These are phyloP conservation scores for Nasonia giraulti DNA, from an alignment of 1,140 invertebrate genomes.

Conservation along the genomic window DNA sequence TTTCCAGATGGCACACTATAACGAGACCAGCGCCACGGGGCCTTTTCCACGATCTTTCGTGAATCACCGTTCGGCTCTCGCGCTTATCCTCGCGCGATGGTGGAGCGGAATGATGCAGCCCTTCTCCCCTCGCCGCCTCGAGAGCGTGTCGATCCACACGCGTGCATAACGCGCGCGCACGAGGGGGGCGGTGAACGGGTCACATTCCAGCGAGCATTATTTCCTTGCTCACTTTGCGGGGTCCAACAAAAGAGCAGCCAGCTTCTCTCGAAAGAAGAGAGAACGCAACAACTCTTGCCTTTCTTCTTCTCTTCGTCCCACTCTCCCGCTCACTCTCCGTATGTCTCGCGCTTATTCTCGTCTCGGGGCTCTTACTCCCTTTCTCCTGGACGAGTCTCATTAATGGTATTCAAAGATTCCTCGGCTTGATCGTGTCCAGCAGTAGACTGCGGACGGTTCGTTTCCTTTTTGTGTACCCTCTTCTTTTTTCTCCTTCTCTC, in stretches of 20 bases:
- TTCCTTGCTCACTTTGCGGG: slow-evolving; percentile 65
- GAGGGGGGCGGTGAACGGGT: slow-evolving; percentile 66
- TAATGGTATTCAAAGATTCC: slow-evolving; percentile 73
- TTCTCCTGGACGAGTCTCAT: slow-evolving; percentile 63
- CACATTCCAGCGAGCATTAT: slow-evolving; percentile 74
- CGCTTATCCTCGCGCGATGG: slow-evolving; percentile 56
- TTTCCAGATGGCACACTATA: not conserved
- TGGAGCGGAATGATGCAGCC: slow-evolving; percentile 62
- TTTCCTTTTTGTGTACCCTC: slow-evolving; percentile 30
- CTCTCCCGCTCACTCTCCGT: slow-evolving; percentile 40
- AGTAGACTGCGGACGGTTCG: slow-evolving; percentile 24
- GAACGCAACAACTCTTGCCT: slow-evolving; percentile 50
- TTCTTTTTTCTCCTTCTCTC: slow-evolving; percentile 29
- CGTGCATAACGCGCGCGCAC: not conserved
- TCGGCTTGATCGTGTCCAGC: slow-evolving; percentile 61
- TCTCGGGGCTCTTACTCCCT: slow-evolving; percentile 47
- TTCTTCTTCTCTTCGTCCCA: slow-evolving; percentile 48
- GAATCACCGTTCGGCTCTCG: slow-evolving; percentile 59
- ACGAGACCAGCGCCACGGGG: slow-evolving; percentile 24
- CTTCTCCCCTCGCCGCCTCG: slow-evolving; percentile 46
- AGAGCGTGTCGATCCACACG: slow-evolving; percentile 64
- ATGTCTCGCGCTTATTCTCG: slow-evolving; percentile 49
- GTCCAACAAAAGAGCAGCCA: slow-evolving; percentile 68
- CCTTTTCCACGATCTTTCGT: slow-evolving; percentile 55
- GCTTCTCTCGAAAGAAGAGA: slow-evolving; percentile 64